Conservation (phyloP, 1,140 invertebrate species). For the Anastrepha ludens region DNA sequence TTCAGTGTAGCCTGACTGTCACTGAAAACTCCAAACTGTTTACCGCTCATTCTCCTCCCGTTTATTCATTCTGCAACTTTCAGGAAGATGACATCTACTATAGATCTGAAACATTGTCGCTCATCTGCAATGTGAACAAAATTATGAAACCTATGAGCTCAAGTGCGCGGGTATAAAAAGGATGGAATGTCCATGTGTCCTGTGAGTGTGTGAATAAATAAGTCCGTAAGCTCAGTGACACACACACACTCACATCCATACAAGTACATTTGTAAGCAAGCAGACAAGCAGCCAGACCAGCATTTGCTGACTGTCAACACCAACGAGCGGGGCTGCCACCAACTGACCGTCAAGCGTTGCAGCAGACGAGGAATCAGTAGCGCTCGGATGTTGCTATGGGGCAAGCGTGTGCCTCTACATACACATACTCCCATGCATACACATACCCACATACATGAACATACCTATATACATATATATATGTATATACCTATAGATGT, state of each 20-base stretch:
- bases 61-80: no score
- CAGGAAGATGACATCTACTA: no score
- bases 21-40: no score
- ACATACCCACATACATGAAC: neutral
- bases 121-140: no score
- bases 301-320: conserved; percentile 53
- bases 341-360: conserved; percentile 1
- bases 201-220: neutral
- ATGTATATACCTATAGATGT: neutral
- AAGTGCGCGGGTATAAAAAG: no score
- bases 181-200: neutral
- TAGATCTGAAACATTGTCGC: no score
- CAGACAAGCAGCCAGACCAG: neutral
- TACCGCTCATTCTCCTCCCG: no score
- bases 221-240: neutral
- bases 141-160: no score
- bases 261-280: neutral
- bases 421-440: neutral
- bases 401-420: no score
- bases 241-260: neutral
- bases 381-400: neutral
- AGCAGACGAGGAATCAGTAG: neutral
- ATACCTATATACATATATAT: neutral
- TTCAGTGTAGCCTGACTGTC: no score
- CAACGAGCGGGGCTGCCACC: conserved; percentile 56